Base-by-base conservation (phyloP, 2,797 vertebrate genomes). In the Meda fulgida region DNA sequence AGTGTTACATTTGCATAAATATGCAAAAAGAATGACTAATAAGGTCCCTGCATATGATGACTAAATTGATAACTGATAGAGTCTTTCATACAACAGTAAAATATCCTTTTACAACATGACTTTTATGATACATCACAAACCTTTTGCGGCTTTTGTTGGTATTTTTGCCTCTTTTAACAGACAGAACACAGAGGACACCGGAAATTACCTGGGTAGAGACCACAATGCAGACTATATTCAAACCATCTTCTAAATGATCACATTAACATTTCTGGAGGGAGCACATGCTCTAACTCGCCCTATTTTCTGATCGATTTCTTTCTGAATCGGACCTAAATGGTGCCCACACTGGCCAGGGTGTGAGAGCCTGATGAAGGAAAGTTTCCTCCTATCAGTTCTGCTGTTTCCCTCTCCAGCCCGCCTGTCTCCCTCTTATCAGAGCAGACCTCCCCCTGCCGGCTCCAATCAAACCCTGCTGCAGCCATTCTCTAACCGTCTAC, bases 331-430 rank as follows among this genome's bases (percentile, higher is more conserved):
- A n/a, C 18, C 81, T 38, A 48, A 48, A 65, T 14, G 4, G 11
- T 69, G 63, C 13, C 73, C 46, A 66, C 71, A 16, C 72, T 72
- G 46, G 36, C 43, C 79, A 51, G 77, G 65, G 75, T 60, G 71
- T 43, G 69, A 85, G 70, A 65, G 70, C 40, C 63, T 60, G 76
- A 60, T 69, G 51, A 51, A 58, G 78, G 73, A 86, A 81, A 80
- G 87, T 85, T 85, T 84, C 92, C 89, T 93, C 92, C 91, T 94
- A 91, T 95, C 92, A 93, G 87, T 92, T 91, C 88, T 92, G 92
- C 89, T 92, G 84, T 84, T 84, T 87, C 93, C 89, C 88, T 83
- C 91, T 87, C 88, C 92, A 91, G 90, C 89, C 91, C 93, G 79
- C 87, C 89, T 89, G 88, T 84, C 87, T 89, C 78, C 78, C 58